Evolutionary conservation across 2,797 vertebrate species (phyloP).

Genomic region (Astyanax mexicanus): DNA sequence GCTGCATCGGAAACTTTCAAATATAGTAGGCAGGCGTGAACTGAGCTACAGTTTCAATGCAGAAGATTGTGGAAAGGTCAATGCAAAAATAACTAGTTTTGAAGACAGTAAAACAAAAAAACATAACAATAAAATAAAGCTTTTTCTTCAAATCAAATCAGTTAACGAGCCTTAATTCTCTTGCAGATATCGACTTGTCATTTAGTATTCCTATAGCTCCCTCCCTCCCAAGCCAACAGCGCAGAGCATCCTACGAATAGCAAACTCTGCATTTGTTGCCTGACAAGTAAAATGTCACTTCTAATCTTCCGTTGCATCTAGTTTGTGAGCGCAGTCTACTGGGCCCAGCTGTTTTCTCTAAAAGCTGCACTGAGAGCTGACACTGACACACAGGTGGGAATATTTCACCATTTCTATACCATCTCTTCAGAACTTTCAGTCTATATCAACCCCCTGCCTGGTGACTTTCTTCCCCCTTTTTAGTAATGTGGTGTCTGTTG

Average conservation of each 20-base stretch:
- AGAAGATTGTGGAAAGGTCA: not conserved
- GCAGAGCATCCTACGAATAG: not conserved
- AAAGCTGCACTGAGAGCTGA: conserved; percentile 9
- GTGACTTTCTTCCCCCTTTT: not conserved
- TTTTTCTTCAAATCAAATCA: not conserved
- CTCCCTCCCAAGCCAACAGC: not conserved
- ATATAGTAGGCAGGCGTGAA: not conserved
- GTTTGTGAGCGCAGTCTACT: conserved; percentile 17
- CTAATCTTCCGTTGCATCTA: conserved; percentile 13
- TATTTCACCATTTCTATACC: conserved; percentile 19
- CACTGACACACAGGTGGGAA: conserved; percentile 19
- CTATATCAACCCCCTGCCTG: not conserved
- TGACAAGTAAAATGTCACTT: conserved; percentile 24
- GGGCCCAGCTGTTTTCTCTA: conserved; percentile 24
- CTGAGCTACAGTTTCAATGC: not conserved
- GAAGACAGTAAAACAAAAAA: not conserved
- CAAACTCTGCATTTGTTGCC: not conserved
- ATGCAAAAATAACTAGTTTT: not conserved
- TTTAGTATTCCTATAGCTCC: not conserved
- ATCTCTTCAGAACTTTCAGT: conserved; percentile 19
- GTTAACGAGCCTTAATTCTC: not conserved
- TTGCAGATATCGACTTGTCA: not conserved
- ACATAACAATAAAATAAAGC: not conserved
- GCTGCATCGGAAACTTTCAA: too few relatives aligned
- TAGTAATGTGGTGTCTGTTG: not conserved